These are phyloP conservation scores for Macrobrachium rosenbergii DNA, from an alignment of 1,140 invertebrate genomes.

Conservation along the genomic window DNA sequence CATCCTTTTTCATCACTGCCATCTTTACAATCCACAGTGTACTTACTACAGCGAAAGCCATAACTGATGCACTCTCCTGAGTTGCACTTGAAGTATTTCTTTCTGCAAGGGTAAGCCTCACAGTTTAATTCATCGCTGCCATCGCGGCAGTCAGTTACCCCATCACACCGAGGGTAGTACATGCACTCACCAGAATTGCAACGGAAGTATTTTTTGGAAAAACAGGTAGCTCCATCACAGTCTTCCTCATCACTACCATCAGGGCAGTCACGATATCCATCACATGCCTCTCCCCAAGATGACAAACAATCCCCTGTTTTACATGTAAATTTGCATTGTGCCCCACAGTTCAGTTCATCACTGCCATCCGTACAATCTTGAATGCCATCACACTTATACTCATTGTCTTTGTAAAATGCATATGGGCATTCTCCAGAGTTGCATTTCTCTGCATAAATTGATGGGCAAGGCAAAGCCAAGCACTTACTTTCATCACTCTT, in stretches of 20 bases:
- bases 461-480: neutral
- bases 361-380: neutral
- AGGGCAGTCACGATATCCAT: neutral
- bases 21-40: neutral
- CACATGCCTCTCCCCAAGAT: neutral
- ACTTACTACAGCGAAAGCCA: neutral
- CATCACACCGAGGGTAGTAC: neutral
- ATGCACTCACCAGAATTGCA: neutral
- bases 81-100: neutral
- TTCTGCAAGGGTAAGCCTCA: neutral
- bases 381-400: neutral
- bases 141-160: neutral
- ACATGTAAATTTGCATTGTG: neutral
- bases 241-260: conserved; percentile 11
- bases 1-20: conserved; percentile 8
- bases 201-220: neutral
- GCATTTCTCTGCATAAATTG: neutral
- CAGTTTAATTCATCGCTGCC: neutral
- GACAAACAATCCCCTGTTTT: neutral
- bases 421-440: neutral
- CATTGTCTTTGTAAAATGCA: neutral
- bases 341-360: conserved; percentile 4
- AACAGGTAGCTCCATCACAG: neutral
- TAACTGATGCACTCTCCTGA: neutral
- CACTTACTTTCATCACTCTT: conserved; percentile 7